These are phyloP conservation scores for human DNA, from an alignment of 2,113 vertebrate genomes.

Conservation along the genomic window DNA sequence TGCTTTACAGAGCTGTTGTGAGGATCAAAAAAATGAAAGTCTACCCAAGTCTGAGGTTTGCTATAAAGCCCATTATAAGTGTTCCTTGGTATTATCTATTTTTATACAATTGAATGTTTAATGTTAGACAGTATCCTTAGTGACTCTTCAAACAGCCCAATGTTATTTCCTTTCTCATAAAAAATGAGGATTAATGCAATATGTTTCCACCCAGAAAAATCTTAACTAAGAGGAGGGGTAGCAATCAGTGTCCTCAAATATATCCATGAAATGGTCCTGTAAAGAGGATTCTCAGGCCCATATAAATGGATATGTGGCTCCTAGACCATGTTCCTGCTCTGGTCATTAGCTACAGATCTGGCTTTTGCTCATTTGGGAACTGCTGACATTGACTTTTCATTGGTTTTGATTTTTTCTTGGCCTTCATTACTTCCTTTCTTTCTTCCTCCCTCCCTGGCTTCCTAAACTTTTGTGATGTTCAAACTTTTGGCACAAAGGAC, in stretches of 20 bases:
- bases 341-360: background rate
- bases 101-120: background rate
- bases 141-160: background rate
- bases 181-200: background rate
- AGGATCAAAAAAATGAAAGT: background rate
- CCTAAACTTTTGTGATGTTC: background rate
- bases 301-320: accelerated
- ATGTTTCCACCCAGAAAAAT: background rate
- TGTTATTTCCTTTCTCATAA: constrained; percentile 23
- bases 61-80: background rate
- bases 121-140: background rate
- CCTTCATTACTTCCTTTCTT: background rate
- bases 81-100: background rate
- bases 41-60: background rate
- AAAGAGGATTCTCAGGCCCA: accelerated
- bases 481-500: background rate
- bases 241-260: background rate
- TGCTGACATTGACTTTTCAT: background rate
- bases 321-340: background rate
- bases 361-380: background rate
- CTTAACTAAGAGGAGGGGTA: background rate
- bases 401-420: constrained; percentile 20
- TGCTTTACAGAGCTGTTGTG: background rate
- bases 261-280: no score
- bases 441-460: background rate